Conservation (phyloP, 2,797 vertebrate genomes). For the Epinephelus awoara region DNA sequence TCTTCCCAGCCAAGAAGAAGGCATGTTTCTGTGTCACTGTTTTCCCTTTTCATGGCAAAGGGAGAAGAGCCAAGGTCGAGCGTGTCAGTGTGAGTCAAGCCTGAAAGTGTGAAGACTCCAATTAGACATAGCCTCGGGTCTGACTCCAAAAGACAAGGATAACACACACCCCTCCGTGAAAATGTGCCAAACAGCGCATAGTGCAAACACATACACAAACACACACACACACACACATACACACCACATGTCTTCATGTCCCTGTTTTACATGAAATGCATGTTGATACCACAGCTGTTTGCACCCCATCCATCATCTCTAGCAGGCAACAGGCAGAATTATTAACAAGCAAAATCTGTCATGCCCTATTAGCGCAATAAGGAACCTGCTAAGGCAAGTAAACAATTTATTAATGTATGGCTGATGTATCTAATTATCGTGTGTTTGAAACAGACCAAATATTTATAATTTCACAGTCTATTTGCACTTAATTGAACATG, state of each 20-base stretch:
- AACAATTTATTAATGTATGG: constrained; percentile 83
- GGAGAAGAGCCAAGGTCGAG: constrained; percentile 85
- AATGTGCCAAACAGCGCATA: constrained; percentile 85
- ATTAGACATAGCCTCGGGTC: constrained; percentile 88
- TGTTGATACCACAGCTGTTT: constrained; percentile 86
- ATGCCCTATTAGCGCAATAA: constrained; percentile 83
- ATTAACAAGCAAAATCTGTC: constrained; percentile 87
- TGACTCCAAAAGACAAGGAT: constrained; percentile 88
- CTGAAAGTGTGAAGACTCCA: constrained; percentile 88
- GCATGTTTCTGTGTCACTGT: constrained; percentile 81
- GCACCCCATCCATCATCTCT: constrained; percentile 85
- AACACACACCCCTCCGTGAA: constrained; percentile 82
- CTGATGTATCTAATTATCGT: constrained; percentile 80
- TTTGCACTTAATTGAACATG: constrained; percentile 81
- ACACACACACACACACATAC: constrained; percentile 48
- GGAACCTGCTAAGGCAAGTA: constrained; percentile 84
- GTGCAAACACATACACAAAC: constrained; percentile 69
- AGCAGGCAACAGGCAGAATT: constrained; percentile 86
- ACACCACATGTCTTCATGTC: constrained; percentile 77
- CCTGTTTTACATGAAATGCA: constrained; percentile 85
- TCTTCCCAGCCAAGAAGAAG: constrained; percentile 73
- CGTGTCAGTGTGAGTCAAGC: constrained; percentile 86
- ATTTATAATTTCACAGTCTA: constrained; percentile 81
- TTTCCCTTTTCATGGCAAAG: constrained; percentile 83
- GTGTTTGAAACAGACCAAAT: constrained; percentile 73